Evolutionary conservation across 2,113 vertebrate species (phyloP).

Genomic region (Terrapene triunguis): DNA sequence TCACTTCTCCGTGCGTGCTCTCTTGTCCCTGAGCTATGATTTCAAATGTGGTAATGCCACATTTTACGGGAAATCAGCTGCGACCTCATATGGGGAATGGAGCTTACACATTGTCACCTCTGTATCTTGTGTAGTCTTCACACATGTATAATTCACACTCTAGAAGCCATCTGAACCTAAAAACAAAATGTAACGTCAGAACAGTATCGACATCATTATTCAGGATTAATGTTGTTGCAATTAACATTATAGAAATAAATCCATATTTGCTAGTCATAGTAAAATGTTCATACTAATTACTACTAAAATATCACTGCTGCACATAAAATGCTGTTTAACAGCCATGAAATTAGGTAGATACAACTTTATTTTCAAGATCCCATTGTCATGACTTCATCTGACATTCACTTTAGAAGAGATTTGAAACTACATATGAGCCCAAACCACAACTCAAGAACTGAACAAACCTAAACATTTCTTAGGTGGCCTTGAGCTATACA

Average conservation of each 20-base stretch:
- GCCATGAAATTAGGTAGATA: neutral
- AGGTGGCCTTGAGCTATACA: neutral
- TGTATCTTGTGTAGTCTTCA: too few relatives aligned
- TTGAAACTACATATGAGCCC: neutral
- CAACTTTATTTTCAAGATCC: neutral
- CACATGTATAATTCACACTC: neutral
- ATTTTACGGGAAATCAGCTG: neutral
- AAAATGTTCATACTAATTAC: neutral
- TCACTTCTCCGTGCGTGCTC: neutral
- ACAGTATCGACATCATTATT: neutral
- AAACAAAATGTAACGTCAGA: neutral
- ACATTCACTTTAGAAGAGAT: neutral
- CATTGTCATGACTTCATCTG: neutral
- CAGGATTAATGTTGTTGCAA: neutral
- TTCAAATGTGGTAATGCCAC: neutral
- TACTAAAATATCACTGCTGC: neutral
- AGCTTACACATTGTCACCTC: neutral
- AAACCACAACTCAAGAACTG: neutral
- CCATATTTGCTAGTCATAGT: neutral
- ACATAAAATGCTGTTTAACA: neutral
- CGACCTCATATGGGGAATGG: neutral
- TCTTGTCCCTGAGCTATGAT: neutral
- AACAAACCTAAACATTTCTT: neutral
- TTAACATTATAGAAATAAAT: neutral
- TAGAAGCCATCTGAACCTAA: too few relatives aligned